Evolutionary conservation across 2,113 vertebrate species (phyloP).

Genomic region (Apteryx mantelli): DNA sequence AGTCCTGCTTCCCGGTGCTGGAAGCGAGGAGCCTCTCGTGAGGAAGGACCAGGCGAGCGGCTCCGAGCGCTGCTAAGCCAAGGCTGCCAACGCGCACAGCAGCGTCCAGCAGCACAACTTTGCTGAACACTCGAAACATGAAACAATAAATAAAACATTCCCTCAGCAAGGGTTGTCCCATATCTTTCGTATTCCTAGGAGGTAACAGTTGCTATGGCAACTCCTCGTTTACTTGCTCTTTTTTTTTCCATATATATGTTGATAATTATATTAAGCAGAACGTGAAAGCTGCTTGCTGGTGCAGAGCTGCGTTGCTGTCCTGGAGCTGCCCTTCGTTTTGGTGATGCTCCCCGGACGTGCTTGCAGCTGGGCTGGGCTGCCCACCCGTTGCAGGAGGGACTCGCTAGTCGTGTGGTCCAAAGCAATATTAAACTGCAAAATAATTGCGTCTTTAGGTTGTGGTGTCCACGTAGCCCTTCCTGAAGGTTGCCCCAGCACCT

Average conservation of each 20-base stretch:
- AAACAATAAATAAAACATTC: conserved; percentile 47
- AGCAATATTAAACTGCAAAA: fast-evolving
- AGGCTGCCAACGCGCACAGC: not conserved
- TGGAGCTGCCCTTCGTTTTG: not conserved
- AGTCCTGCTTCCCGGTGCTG: not conserved
- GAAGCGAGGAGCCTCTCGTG: not conserved
- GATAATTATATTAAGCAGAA: conserved; percentile 57
- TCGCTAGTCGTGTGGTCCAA: fast-evolving
- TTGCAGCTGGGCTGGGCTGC: not conserved
- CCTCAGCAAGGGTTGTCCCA: not conserved
- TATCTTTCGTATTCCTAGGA: conserved; percentile 31
- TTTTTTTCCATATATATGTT: conserved; percentile 16
- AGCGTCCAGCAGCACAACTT: conserved; percentile 3
- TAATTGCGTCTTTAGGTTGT: not conserved
- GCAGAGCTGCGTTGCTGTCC: not conserved
- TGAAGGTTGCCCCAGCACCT: not conserved
- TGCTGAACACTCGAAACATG: not conserved
- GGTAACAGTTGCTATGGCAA: conserved; percentile 62
- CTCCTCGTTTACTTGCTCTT: conserved; percentile 44
- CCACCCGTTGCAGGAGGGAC: fast-evolving
- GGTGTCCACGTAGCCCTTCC: not conserved
- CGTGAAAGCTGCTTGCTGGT: conserved; percentile 6
- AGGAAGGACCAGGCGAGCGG: not conserved
- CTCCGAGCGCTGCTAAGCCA: not conserved
- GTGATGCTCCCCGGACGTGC: fast-evolving